These are phyloP conservation scores for Chiridota heheva DNA, from an alignment of 35 echinoderm and acorn worm genomes.

Conservation along the genomic window DNA sequence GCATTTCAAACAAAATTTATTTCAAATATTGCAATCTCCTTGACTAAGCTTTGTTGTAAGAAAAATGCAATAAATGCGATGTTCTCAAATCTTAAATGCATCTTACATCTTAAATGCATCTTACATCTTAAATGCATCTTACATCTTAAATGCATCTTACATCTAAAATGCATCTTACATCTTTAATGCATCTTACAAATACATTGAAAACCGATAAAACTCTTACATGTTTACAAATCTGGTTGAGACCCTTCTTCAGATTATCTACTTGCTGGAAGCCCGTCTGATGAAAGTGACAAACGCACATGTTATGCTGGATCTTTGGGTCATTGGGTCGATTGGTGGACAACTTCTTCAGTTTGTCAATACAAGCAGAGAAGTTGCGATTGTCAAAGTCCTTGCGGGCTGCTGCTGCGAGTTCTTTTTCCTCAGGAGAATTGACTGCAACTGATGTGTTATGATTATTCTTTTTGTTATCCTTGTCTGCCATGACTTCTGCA, in stretches of 20 bases:
- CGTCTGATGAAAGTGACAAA: conserved; percentile 79
- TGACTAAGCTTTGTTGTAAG: too few relatives aligned
- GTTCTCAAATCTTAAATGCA: too few relatives aligned
- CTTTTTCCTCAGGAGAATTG: conserved; percentile 75
- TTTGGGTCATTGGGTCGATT: conserved; percentile 67
- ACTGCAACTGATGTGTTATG: conserved; percentile 27
- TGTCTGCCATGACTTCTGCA: conserved; percentile 62
- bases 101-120: too few relatives aligned
- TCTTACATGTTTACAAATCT: conserved; percentile 80
- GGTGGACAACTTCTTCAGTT: conserved; percentile 57
- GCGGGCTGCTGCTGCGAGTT: conserved; percentile 55
- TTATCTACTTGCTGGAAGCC: conserved; percentile 82
- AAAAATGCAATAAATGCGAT: too few relatives aligned
- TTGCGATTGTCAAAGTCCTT: conserved; percentile 81
- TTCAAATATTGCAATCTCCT: too few relatives aligned
- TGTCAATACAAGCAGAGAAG: conserved; percentile 68
- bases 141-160: too few relatives aligned
- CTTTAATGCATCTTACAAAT: too few relatives aligned
- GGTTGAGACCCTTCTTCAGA: conserved; percentile 59
- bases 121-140: too few relatives aligned
- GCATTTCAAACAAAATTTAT: too few relatives aligned
- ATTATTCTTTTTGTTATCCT: conserved; percentile 50
- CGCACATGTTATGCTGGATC: conserved; percentile 80
- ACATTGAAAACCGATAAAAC: background rate
- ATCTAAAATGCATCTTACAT: too few relatives aligned